These are phyloP conservation scores for Corella eumyota DNA, from an alignment of 23 tunicate genomes.

Conservation along the genomic window DNA sequence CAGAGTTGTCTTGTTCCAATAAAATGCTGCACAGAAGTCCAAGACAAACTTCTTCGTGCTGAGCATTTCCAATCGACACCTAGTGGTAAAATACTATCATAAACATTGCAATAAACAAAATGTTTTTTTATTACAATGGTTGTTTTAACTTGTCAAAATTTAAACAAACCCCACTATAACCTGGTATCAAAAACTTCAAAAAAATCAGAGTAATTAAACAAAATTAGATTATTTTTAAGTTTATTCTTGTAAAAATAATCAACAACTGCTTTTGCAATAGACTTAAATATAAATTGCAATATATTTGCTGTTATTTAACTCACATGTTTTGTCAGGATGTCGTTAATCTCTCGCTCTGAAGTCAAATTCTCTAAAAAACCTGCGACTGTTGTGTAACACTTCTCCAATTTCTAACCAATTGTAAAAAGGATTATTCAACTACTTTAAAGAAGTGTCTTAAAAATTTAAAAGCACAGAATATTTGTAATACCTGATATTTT, in stretches of 20 bases:
- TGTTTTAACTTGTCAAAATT: neutral
- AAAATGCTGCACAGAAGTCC: constrained; percentile 61
- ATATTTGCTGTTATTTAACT: neutral
- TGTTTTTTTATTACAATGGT: neutral
- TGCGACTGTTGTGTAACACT: constrained; percentile 14
- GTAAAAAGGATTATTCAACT: too few species aligned
- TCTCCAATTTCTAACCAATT: constrained; percentile 36
- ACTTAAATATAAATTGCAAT: neutral
- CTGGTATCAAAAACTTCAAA: too few species aligned
- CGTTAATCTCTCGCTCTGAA: constrained; percentile 75
- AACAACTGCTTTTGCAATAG: neutral
- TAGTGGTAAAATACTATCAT: neutral
- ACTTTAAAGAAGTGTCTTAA: too few species aligned
- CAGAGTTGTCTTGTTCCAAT: constrained; percentile 37
- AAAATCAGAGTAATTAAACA: too few species aligned
- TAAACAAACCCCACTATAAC: too few species aligned
- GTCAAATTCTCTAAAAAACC: constrained; percentile 26
- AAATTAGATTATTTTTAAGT: too few species aligned
- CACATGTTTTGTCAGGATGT: constrained; percentile 63
- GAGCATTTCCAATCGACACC: constrained; percentile 61
- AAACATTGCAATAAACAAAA: neutral
- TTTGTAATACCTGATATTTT: too few species aligned
- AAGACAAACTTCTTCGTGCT: constrained; percentile 73
- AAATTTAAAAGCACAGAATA: too few species aligned
- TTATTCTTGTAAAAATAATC: too few species aligned